Evolutionary conservation across 2,888 invertebrate genomes (phyloP).

Genomic region (Zygothrica quintamaculata): DNA sequence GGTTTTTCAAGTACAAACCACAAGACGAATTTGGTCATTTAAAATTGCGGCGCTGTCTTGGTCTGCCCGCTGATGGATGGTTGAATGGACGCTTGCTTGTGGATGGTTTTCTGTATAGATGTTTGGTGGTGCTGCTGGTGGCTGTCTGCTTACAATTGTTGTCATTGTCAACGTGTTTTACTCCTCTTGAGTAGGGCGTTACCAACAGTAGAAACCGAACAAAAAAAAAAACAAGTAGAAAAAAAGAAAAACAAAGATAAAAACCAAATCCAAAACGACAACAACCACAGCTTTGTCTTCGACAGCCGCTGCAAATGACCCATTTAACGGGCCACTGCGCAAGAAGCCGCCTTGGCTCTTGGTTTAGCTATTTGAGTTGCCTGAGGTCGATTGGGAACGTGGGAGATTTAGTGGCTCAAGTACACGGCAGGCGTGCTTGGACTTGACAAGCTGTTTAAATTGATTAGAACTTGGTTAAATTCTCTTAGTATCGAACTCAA

Average conservation of each 20-base stretch:
- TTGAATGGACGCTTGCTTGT: slow-evolving; percentile 36
- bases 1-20: slow-evolving; percentile 77
- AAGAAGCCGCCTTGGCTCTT: slow-evolving; percentile 50
- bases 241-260: slow-evolving; percentile 16
- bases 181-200: slow-evolving; percentile 58
- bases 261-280: slow-evolving; percentile 14
- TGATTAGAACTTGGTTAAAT: slow-evolving; percentile 51
- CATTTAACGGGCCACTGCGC: slow-evolving; percentile 79
- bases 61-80: slow-evolving; percentile 55
- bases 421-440: slow-evolving; percentile 27
- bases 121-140: slow-evolving; percentile 37
- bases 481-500: slow-evolving; percentile 2
- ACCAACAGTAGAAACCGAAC: slow-evolving; percentile 32
- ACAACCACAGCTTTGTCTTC: slow-evolving; percentile 72
- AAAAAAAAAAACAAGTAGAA: slow-evolving; percentile 19
- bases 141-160: slow-evolving; percentile 69
- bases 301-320: slow-evolving; percentile 66
- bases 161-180: slow-evolving; percentile 75
- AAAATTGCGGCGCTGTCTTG: slow-evolving; percentile 72
- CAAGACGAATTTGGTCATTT: slow-evolving; percentile 80
- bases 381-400: slow-evolving; percentile 71
- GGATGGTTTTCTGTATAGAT: slow-evolving; percentile 33
- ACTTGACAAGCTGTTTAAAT: slow-evolving; percentile 40
- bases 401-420: slow-evolving; percentile 59
- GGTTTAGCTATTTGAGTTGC: slow-evolving; percentile 28